Base-by-base conservation (phyloP, 2,113 vertebrate genomes). In the Podiceps cristatus region DNA sequence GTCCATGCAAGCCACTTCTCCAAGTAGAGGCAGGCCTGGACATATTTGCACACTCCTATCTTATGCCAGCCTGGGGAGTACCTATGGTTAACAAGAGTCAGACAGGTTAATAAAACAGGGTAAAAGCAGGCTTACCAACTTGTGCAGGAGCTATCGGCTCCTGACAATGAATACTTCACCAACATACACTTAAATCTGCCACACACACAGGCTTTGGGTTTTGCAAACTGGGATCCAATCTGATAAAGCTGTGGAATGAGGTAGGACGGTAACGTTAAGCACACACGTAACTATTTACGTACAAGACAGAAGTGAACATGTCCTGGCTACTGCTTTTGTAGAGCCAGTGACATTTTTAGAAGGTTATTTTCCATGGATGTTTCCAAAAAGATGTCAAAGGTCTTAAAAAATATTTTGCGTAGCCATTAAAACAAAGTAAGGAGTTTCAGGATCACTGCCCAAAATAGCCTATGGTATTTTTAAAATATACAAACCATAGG, bases 61-160 rank as follows among this genome's bases (percentile, higher is more conserved):
- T 31, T 10, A 17, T 1, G 27, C 23, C 35, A 64, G 60, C 33
- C 7, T 73, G 28, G 33, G 64, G 10, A 69, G 29, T 5, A 67
- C 23, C 37, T 49, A 5, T 0, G 18, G 37, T 23, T 84, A 86
- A 31, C 9, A 27, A 53, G 52, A 63, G 31, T n/a, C 9, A 79
- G 20, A 31, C 3, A n/a, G 5, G 37, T 66, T 58, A 81, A 74
- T 11, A 50, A 9, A 76, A 50, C 18, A 49, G 13, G 4, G 50
- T 42, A 63, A 90, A 88, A 82, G 40, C n/a, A 75, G n/a, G 40
- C 24, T 68, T 50, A 81, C 44, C 31, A 68, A 50, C 23, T 4
- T 37, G 7, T 0, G 0, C 10, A 15, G 7, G 11, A 81, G 27
- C 28, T 74, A 15, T 17, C 0, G 0, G 27, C 9, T 77, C 17